A percentile compares a stretch with the other conserved stretches of the same genome.
phyloP scores from a whole-genome alignment of 2,888 invertebrate genomes.

The Hybos culiciformis region DNA sequence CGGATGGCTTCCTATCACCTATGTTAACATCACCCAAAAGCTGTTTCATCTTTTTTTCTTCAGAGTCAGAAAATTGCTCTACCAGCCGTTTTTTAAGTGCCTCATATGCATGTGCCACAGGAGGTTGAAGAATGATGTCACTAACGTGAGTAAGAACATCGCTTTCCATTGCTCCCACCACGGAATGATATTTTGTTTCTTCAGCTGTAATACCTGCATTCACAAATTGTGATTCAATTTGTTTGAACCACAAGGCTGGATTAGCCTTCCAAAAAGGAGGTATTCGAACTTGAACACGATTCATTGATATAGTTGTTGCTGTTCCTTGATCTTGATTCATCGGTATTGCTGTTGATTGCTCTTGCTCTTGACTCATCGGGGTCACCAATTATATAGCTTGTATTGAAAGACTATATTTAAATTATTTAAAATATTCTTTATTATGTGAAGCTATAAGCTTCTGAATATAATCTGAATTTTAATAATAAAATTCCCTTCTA shows the following conservation, averaged over 20 bases:
- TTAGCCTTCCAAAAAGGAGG: not conserved
- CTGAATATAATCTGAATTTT: no score
- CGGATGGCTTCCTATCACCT: not conserved
- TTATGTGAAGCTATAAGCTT: no score
- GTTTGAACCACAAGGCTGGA: not conserved
- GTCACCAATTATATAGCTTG: not conserved
- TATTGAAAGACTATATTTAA: not conserved
- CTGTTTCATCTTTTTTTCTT: not conserved
- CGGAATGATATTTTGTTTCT: not conserved
- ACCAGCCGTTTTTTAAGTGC: not conserved
- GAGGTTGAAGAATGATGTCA: not conserved
- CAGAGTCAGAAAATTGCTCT: not conserved
- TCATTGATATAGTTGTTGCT: not conserved
- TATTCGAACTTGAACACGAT: not conserved
- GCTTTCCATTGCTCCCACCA: not conserved
- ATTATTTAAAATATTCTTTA: no score
- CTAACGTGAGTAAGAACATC: not conserved
- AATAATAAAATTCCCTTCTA: no score
- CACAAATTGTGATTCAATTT: not conserved
- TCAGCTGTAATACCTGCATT: not conserved
- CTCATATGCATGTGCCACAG: not conserved
- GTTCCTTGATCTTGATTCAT: not conserved
- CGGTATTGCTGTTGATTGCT: not conserved
- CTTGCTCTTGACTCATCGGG: not conserved
- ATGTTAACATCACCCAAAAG: not conserved